Conservation (phyloP, 2,113 vertebrate genomes). For the Oreochromis niloticus region DNA sequence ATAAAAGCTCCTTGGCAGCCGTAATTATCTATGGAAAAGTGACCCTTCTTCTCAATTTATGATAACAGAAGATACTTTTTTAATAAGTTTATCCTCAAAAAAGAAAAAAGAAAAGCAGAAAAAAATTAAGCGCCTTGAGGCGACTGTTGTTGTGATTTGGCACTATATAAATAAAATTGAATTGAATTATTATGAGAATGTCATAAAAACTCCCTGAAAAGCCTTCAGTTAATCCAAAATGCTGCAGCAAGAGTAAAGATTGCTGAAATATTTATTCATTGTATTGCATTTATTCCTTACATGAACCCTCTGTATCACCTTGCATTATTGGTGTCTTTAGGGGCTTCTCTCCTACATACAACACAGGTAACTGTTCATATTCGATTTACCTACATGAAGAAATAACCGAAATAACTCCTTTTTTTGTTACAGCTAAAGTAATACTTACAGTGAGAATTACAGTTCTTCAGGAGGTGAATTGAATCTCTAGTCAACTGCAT, state of each 20-base stretch:
- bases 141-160: too few species aligned
- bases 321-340: neutral
- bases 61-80: too few species aligned
- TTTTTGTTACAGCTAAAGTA: neutral
- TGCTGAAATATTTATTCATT: neutral
- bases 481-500: neutral
- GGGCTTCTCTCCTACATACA: neutral
- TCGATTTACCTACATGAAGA: neutral
- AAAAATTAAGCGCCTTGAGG: too few species aligned
- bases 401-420: neutral
- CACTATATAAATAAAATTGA: rapidly evolving
- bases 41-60: too few species aligned
- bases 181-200: neutral
- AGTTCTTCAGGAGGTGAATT: neutral
- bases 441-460: neutral
- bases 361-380: neutral
- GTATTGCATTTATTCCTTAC: neutral
- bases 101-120: too few species aligned
- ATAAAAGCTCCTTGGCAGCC: too few species aligned
- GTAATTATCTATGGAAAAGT: too few species aligned
- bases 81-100: too few species aligned
- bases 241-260: neutral
- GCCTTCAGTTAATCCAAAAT: neutral
- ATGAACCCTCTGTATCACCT: neutral
- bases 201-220: neutral